phyloP scores from a whole-genome alignment of 2,797 vertebrate species.

The Glossophaga mutica region DNA sequence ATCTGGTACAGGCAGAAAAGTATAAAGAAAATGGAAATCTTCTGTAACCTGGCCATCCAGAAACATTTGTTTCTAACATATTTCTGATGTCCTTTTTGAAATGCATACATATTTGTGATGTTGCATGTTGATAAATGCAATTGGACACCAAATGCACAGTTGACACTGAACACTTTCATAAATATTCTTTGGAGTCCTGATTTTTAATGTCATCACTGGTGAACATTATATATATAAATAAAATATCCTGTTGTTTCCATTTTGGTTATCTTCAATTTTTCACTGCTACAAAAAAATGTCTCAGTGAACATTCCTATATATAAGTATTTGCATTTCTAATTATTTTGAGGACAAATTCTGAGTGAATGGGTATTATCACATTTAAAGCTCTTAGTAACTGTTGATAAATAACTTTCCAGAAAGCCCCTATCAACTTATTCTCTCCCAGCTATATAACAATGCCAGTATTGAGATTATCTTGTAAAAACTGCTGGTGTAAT shows the following conservation, averaged over 20 bases:
- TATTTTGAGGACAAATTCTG: background rate
- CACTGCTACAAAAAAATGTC: background rate
- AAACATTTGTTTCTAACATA: background rate
- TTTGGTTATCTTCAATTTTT: background rate
- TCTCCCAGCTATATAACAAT: background rate
- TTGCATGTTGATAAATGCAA: background rate
- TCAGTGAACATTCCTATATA: background rate
- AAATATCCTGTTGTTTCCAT: background rate
- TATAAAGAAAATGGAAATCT: constrained; percentile 8
- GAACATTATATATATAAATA: background rate
- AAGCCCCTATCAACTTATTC: background rate
- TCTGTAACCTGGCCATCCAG: background rate
- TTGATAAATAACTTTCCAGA: background rate
- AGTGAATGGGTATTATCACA: background rate
- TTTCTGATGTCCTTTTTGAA: background rate
- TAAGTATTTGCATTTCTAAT: background rate
- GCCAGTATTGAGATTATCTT: background rate
- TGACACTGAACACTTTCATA: background rate
- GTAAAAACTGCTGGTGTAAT: background rate
- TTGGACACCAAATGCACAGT: background rate
- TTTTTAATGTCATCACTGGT: background rate
- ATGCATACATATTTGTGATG: background rate
- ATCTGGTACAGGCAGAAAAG: background rate
- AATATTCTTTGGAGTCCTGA: background rate
- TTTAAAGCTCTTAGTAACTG: background rate